Evolutionary conservation across 2,888 invertebrate genomes (phyloP).

Genomic region (Emmelina monodactyla): DNA sequence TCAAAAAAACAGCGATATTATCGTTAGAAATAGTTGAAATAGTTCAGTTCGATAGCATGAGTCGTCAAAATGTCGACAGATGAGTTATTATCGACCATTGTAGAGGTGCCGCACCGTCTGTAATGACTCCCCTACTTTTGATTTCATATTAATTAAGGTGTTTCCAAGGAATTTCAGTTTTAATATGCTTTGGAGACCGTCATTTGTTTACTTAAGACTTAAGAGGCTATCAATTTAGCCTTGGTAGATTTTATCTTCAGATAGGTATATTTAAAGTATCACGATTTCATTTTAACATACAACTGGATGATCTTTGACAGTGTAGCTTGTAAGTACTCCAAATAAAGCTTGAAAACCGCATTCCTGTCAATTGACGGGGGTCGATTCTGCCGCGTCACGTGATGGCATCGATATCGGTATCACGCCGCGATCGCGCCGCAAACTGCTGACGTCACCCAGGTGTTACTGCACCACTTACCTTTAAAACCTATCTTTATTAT

Average conservation of each 20-base stretch:
- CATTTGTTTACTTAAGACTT: no score
- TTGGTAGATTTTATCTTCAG: no score
- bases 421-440: constrained; percentile 56
- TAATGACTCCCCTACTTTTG: background rate
- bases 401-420: constrained; percentile 61
- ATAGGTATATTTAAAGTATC: no score
- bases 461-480: constrained; percentile 33
- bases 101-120: constrained; percentile 1
- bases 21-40: constrained; percentile 27
- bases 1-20: constrained; percentile 21
- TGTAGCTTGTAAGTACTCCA: background rate
- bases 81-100: constrained; percentile 7
- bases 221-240: no score
- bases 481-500: constrained; percentile 7
- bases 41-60: constrained; percentile 21
- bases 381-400: constrained; percentile 52
- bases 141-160: no score
- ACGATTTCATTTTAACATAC: no score
- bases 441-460: constrained; percentile 58
- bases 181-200: no score
- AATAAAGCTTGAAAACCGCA: constrained; percentile 23
- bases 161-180: no score
- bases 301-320: background rate
- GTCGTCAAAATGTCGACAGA: constrained; percentile 18
- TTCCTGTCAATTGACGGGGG: constrained; percentile 48